Conservation (phyloP, 2,797 vertebrate species). For the Chelmon rostratus region DNA sequence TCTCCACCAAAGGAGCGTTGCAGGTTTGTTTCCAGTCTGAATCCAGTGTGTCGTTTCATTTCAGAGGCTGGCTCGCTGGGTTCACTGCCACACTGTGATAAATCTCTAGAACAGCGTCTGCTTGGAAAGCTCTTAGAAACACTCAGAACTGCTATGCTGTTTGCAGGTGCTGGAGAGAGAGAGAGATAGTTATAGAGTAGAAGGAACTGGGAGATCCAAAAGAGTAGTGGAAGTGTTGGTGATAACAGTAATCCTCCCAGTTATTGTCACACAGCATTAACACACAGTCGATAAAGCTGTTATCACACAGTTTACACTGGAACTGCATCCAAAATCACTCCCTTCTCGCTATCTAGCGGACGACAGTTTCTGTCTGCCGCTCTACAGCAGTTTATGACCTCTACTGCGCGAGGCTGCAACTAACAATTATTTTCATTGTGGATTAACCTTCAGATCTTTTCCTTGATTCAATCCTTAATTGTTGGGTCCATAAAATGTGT, state of each 20-base stretch:
- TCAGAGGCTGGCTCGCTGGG: slow-evolving; percentile 49
- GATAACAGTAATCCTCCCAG: slow-evolving; percentile 30
- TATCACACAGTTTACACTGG: background rate
- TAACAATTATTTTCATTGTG: background rate
- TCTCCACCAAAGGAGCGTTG: slow-evolving; percentile 43
- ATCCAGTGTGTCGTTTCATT: slow-evolving; percentile 57
- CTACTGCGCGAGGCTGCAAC: too few relatives aligned
- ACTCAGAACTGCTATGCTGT: slow-evolving; percentile 54
- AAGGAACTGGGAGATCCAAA: slow-evolving; percentile 22
- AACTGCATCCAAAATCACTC: background rate
- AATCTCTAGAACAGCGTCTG: slow-evolving; percentile 72
- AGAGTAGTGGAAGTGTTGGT: slow-evolving; percentile 19
- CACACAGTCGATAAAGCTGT: slow-evolving; percentile 7
- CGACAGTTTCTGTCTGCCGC: background rate
- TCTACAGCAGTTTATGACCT: background rate
- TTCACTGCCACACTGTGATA: slow-evolving; percentile 62
- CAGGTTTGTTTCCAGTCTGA: slow-evolving; percentile 68
- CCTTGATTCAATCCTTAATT: background rate
- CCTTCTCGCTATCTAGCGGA: background rate
- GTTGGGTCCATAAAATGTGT: background rate
- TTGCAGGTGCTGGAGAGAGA: slow-evolving; percentile 54
- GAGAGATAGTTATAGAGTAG: background rate
- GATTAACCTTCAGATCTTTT: background rate
- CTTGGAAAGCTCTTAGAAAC: slow-evolving; percentile 68
- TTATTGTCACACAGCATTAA: slow-evolving; percentile 17